Base-by-base conservation (phyloP, 2,888 invertebrate genomes). In the Gastrophysa polygoni region DNA sequence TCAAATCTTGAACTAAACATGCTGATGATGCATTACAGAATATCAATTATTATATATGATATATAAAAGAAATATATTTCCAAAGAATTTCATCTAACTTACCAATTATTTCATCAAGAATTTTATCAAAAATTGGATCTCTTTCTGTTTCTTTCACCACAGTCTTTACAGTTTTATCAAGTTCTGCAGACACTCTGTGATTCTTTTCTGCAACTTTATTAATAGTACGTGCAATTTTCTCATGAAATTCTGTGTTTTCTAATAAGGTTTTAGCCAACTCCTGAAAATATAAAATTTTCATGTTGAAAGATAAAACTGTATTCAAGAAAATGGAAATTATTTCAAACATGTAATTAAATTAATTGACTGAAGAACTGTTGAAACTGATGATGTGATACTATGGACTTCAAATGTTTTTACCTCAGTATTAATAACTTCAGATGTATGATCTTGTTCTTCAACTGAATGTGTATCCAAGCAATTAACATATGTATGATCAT, bases 151-250 rank as follows among this genome's bases (percentile, higher is more conserved):
- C 82, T 60, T 83, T 79, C 1, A 85, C 82, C 47, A 84, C 83
- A 2, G 82, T 81, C 73, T 83, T 83, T 51, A 85, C 82, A 5
- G 82, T 80, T 64, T 80, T 77, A 71, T 83, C 81, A 7, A 84
- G 69, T 67, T 84, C 83, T 3, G 63, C 66, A n/a, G 64, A 63
- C 6, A 48, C 55, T 48, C 43, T 67, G n/a, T 72, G 69, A 8
- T 73, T 71, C 43, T 68, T 72, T 50, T 73, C 73, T 56, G 78
- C 77, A 17, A 81, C 79, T 72, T 79, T 83, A 67, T 85, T 86
- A 54, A 86, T 86, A 69, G 83, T 85, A 61, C 84, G 82, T 17
- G 85, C 85, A 51, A 86, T 80, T 70, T 83, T 82, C 69, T 84
- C 82, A 70, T 84, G 84, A 47, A 86, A 76, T 79, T 87, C 83